Percentiles rank a stretch among this genome's conserved stretches.
These are phyloP conservation scores for Drosophila stalkeri DNA, from an alignment of 2,888 invertebrate species.

Conservation along the genomic window DNA sequence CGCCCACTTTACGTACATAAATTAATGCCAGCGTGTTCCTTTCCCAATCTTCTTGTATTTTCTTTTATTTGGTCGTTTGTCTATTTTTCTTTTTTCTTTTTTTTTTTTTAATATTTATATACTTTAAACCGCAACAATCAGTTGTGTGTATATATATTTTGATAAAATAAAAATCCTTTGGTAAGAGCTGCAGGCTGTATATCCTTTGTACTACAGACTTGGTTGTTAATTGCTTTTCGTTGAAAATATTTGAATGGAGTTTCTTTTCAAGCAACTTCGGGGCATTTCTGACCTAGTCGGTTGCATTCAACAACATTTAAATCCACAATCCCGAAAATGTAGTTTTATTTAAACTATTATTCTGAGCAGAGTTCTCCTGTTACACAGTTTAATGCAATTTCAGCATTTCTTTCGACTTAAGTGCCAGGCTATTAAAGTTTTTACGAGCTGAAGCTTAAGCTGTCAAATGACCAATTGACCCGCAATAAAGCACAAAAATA, in stretches of 20 bases:
- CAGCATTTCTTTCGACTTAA: neutral
- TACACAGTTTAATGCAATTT: neutral
- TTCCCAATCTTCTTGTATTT: neutral
- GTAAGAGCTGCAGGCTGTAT: neutral
- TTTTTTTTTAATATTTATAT: neutral
- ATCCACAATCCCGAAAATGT: neutral
- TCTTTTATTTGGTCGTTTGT: neutral
- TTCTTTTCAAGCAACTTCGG: neutral
- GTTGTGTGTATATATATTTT: constrained; percentile 11
- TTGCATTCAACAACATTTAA: neutral
- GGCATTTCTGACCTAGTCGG: neutral
- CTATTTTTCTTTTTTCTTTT: neutral
- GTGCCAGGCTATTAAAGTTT: neutral
- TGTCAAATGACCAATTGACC: constrained; percentile 11
- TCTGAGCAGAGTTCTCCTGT: neutral
- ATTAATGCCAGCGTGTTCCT: constrained; percentile 43
- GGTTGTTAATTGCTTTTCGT: neutral
- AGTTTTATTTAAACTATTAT: neutral
- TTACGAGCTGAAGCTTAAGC: constrained; percentile 3
- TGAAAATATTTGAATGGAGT: neutral
- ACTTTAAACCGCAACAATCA: constrained; percentile 22
- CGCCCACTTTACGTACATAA: constrained; percentile 47
- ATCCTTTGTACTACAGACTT: neutral
- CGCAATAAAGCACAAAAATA: neutral
- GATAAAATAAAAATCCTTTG: neutral